These are phyloP conservation scores for Drosophila mulleri DNA, from an alignment of 2,888 invertebrate genomes.

Conservation along the genomic window DNA sequence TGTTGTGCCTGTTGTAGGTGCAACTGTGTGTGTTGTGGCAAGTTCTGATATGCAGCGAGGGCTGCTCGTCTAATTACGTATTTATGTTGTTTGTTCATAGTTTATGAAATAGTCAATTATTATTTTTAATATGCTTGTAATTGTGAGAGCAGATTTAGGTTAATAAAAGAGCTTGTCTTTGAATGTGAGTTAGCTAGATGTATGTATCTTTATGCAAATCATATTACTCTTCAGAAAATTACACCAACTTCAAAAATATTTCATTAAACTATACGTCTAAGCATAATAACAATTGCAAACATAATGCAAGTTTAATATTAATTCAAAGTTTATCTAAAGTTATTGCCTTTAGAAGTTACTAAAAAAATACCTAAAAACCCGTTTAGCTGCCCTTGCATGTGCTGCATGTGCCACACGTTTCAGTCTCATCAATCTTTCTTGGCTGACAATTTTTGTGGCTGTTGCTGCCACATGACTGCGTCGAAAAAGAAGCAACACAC, in stretches of 20 bases:
- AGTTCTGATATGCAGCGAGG: slow-evolving; percentile 30
- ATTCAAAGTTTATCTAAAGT: neutral
- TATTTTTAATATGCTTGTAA: neutral
- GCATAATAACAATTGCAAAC: too few relatives aligned
- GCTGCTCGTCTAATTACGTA: slow-evolving; percentile 6
- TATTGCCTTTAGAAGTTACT: neutral
- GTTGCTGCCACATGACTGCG: slow-evolving; percentile 66
- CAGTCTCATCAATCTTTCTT: slow-evolving; percentile 67
- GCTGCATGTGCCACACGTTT: slow-evolving; percentile 31
- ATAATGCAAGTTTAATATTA: neutral
- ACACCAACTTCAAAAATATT: too few relatives aligned
- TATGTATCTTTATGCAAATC: too few relatives aligned
- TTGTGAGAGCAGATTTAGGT: neutral
- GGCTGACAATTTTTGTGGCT: slow-evolving; percentile 58
- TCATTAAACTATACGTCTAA: too few relatives aligned
- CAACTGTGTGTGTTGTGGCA: slow-evolving; percentile 49
- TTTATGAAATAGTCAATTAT: neutral
- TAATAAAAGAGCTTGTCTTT: too few relatives aligned
- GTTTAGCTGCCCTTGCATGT: slow-evolving; percentile 11
- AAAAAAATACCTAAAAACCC: neutral
- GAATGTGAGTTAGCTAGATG: too few relatives aligned
- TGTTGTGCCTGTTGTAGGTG: slow-evolving; percentile 38
- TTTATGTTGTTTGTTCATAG: neutral
- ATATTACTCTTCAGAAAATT: too few relatives aligned
- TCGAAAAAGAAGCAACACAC: slow-evolving; percentile 52